Percentiles rank a stretch among this genome's conserved stretches.
Conservation (phyloP, 2,113 vertebrate genomes). For the Melanerpes formicivorus region DNA sequence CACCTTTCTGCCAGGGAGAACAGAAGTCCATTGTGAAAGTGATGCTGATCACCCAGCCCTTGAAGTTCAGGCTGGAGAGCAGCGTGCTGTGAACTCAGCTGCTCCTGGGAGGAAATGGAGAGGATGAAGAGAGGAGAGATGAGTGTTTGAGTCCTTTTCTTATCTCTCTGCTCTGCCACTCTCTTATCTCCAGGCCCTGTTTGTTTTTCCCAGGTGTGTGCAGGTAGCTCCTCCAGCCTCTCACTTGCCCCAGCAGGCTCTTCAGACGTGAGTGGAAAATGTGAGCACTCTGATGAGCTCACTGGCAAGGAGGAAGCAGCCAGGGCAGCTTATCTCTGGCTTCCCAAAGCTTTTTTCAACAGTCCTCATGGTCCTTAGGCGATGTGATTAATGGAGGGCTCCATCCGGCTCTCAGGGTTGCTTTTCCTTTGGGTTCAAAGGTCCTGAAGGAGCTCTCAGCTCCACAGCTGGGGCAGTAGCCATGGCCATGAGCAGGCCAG, state of each 20-base stretch:
- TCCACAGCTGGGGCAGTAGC: neutral
- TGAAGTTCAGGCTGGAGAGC: neutral
- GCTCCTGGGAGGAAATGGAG: neutral
- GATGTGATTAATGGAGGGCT: neutral
- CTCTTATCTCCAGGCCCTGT: neutral
- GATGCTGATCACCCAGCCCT: neutral
- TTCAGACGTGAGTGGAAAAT: neutral
- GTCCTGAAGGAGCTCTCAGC: neutral
- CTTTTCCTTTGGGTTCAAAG: neutral
- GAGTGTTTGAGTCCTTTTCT: neutral
- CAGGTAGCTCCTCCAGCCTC: neutral
- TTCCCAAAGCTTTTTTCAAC: neutral
- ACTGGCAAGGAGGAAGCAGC: neutral
- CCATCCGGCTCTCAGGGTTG: neutral
- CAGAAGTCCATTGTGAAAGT: neutral
- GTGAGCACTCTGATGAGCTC: neutral
- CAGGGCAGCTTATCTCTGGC: neutral
- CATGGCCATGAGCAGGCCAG: neutral
- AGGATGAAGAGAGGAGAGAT: neutral
- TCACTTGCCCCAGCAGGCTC: neutral
- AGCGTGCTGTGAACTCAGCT: neutral
- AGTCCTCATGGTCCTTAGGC: neutral
- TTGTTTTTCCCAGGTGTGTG: constrained; percentile 38
- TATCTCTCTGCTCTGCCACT: neutral
- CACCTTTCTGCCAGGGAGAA: neutral